phyloP scores from a whole-genome alignment of 2,888 invertebrate genomes.

The Alcis repandata region DNA sequence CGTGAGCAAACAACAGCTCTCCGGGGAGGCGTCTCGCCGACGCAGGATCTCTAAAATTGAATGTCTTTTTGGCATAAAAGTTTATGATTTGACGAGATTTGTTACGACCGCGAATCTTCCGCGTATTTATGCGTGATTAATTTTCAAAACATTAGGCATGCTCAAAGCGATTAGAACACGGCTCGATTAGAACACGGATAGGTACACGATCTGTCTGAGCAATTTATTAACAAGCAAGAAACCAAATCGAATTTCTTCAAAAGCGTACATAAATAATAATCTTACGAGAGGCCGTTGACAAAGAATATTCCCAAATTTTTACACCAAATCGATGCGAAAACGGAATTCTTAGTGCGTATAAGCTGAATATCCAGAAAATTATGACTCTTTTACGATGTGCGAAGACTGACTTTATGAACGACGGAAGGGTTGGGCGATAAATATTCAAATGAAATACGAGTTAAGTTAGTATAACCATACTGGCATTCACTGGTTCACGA shows the following conservation, averaged over 20 bases:
- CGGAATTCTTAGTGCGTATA: conserved; percentile 18
- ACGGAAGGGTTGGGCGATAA: conserved; percentile 44
- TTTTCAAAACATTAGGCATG: too few species aligned
- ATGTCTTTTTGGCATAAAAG: conserved; percentile 9
- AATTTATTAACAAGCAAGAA: not conserved
- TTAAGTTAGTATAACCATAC: conserved; percentile 37
- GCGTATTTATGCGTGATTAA: not conserved
- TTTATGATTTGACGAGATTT: not conserved
- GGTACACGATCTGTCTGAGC: not conserved
- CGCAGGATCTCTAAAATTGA: conserved; percentile 14
- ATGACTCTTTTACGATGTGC: conserved; percentile 38
- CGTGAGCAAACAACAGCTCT: conserved; percentile 41
- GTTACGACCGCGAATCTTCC: not conserved
- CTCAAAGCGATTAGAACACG: too few species aligned
- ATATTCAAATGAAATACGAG: conserved; percentile 47
- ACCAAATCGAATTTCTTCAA: not conserved
- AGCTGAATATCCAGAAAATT: conserved; percentile 25
- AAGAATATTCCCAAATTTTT: conserved; percentile 9
- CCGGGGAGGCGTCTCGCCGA: conserved; percentile 18
- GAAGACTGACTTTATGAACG: conserved; percentile 34
- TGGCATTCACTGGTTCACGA: conserved; percentile 32
- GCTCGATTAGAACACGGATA: too few species aligned
- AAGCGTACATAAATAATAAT: not conserved
- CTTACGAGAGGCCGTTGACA: conserved; percentile 6
- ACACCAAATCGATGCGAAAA: conserved; percentile 19